Evolutionary conservation across 2,888 invertebrate species (phyloP).

Genomic region (Sinodicranocentrus sp.): DNA sequence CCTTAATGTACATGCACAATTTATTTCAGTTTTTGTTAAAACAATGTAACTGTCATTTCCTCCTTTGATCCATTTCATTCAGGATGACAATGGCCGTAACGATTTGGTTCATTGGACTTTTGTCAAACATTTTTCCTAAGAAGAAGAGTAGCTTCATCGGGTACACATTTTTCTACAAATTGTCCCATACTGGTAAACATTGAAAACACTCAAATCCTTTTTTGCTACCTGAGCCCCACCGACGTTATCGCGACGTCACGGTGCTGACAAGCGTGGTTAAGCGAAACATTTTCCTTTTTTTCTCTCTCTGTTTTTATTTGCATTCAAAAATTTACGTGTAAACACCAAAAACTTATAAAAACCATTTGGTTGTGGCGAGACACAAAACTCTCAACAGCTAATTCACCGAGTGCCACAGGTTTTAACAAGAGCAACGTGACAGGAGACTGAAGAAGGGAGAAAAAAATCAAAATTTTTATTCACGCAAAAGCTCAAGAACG

Average conservation of each 20-base stretch:
- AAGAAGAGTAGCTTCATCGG: no score
- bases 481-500: slow-evolving; percentile 35
- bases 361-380: not conserved
- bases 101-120: slow-evolving; percentile 69
- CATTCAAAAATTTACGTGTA: slow-evolving; percentile 13
- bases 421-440: slow-evolving; percentile 76
- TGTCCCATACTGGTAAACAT: slow-evolving; percentile 7
- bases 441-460: slow-evolving; percentile 31
- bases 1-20: not conserved
- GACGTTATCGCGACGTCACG: slow-evolving; percentile 54
- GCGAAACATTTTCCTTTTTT: slow-evolving; percentile 18
- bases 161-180: slow-evolving; percentile 19
- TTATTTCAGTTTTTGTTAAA: not conserved
- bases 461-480: slow-evolving; percentile 31
- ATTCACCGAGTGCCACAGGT: slow-evolving; percentile 73
- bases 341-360: not conserved
- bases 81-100: slow-evolving; percentile 61
- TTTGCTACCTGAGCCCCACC: slow-evolving; percentile 42
- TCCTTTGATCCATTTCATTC: not conserved
- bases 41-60: slow-evolving; percentile 20
- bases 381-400: slow-evolving; percentile 32
- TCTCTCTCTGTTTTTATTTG: slow-evolving; percentile 16
- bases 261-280: slow-evolving; percentile 65
- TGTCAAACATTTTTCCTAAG: no score
- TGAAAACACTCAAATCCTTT: slow-evolving; percentile 8